Base-by-base conservation (phyloP, 1,140 invertebrate genomes). In the Argopecten irradians region DNA sequence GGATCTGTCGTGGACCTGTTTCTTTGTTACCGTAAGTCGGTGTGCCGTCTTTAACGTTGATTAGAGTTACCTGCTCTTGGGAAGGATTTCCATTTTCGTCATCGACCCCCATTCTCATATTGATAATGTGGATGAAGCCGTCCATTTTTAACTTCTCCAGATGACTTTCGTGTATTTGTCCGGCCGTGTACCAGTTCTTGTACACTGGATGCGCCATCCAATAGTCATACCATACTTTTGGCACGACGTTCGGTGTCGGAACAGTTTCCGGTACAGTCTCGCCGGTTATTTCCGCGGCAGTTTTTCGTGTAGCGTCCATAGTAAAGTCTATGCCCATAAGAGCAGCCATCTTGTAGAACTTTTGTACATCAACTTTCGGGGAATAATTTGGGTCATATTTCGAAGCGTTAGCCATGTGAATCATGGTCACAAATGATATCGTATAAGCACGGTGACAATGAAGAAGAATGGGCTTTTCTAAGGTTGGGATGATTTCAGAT, bases 201-300 rank as follows among this genome's bases (percentile, higher is more conserved):
- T 93, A 92, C 13, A 94, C 92, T 34, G 93, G 92, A 83, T 93
- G 92, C 16, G 92, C 93, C 16, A 92, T 82, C 94, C 94, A 94
- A 82, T 92, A 94, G 41, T 92, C 92, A 32, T 89, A 85, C 94
- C 93, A 94, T 32, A 92, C 88, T 28, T 90, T 88, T 33, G 91
- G 92, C 16, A 87, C 87, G 82, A 85, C 87, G 55, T 94, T 87
- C 32, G 91, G 91, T 71, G 88, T 90, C 82, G 92, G 89, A 13
- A 93, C 91, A 83, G 92, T 87, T 86, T 90, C 83, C 36, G 91
- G 87, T 0, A 92, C 34, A 0, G 90, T 88, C 83, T 94, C 93
- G 19, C 92, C 93, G 32, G 92, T 93, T 11, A 93, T 92, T 55
- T 92, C 88, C 22, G 93, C 87, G 39, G 93, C 90, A 11, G 90